Evolutionary conservation across 2,888 invertebrate genomes (phyloP).

Genomic region (Ophion ventricosus): DNA sequence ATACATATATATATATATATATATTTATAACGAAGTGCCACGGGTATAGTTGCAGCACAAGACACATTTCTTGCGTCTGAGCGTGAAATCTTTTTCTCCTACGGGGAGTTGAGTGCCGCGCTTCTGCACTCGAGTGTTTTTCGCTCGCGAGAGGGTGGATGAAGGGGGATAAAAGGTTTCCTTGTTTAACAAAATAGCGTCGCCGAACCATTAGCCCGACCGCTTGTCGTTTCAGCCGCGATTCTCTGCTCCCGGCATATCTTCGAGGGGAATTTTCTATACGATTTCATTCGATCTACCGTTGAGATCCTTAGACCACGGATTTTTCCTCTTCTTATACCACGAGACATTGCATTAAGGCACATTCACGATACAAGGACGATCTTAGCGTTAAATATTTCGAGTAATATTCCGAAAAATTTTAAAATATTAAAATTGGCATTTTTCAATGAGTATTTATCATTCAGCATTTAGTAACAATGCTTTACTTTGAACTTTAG

Average conservation of each 20-base stretch:
- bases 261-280: constrained; percentile 70
- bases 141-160: constrained; percentile 68
- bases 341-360: neutral
- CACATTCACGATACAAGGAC: constrained; percentile 17
- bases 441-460: neutral
- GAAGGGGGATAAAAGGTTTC: constrained; percentile 82
- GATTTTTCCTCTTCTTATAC: constrained; percentile 36
- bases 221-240: constrained; percentile 78
- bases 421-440: neutral
- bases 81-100: constrained; percentile 67
- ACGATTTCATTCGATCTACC: constrained; percentile 57
- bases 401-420: constrained; percentile 1
- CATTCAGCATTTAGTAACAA: neutral
- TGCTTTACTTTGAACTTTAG: too few species aligned
- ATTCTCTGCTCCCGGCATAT: constrained; percentile 77
- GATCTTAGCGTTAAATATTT: neutral
- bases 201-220: constrained; percentile 82
- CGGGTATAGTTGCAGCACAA: constrained; percentile 53
- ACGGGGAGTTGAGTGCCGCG: constrained; percentile 67
- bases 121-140: constrained; percentile 73
- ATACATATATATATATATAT: too few species aligned
- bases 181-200: constrained; percentile 82
- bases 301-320: constrained; percentile 52
- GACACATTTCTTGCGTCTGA: constrained; percentile 61
- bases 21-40: neutral